Evolutionary conservation across 2,888 invertebrate genomes (phyloP).

Genomic region (Synergus itoensis): DNA sequence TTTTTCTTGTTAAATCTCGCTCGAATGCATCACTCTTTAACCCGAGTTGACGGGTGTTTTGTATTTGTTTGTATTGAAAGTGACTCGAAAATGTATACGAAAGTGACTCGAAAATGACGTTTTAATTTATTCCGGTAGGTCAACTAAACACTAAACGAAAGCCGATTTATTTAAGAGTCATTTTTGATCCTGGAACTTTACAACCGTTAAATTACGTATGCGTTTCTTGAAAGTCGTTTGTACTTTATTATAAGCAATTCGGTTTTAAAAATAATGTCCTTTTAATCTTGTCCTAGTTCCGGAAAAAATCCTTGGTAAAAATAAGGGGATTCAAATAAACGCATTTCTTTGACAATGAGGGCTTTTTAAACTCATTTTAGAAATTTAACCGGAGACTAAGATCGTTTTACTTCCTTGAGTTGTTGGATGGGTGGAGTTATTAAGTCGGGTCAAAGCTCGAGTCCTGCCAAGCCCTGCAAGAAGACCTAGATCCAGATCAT

Average conservation of each 20-base stretch:
- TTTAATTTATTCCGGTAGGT: constrained; percentile 28
- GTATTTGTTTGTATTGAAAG: constrained; percentile 4
- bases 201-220: neutral
- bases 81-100: no score
- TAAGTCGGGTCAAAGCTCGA: neutral
- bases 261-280: neutral
- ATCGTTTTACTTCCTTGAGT: neutral
- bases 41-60: constrained; percentile 20
- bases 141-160: constrained; percentile 37
- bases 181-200: constrained; percentile 9
- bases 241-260: neutral
- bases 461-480: constrained; percentile 17
- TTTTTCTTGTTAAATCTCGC: no score
- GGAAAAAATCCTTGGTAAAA: no score
- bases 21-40: neutral
- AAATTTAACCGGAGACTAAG: no score
- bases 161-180: constrained; percentile 28
- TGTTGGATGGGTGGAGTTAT: neutral
- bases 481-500: constrained; percentile 44
- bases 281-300: neutral
- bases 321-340: no score
- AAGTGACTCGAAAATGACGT: constrained; percentile 31
- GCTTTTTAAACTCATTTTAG: neutral
- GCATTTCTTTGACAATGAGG: neutral
- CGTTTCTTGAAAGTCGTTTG: constrained; percentile 3